These are phyloP conservation scores for Bombycilla garrulus DNA, from an alignment of 2,113 vertebrate species.

Conservation along the genomic window DNA sequence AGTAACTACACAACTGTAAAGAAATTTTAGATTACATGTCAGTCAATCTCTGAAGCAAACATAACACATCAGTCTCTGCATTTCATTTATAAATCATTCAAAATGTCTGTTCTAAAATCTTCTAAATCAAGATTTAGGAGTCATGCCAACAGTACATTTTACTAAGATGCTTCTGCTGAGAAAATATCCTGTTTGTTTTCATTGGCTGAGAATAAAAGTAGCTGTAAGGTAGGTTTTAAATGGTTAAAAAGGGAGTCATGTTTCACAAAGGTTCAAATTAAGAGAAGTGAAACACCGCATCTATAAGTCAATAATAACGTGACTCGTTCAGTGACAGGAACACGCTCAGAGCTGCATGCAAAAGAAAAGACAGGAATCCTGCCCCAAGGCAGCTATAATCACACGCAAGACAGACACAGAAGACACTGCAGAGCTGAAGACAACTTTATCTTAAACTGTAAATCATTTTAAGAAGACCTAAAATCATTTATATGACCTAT, in stretches of 20 bases:
- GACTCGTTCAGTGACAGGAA: not conserved
- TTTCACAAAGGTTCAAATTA: not conserved
- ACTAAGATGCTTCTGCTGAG: not conserved
- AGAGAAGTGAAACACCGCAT: not conserved
- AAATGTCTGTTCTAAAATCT: not conserved
- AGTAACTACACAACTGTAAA: not conserved
- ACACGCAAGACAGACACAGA: not conserved
- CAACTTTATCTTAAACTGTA: conserved; percentile 1
- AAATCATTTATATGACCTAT: conserved; percentile 16
- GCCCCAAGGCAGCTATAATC: not conserved
- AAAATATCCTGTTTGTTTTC: not conserved
- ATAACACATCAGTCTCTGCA: not conserved
- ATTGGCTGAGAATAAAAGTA: not conserved
- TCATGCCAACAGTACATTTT: not conserved
- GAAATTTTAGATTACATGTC: not conserved
- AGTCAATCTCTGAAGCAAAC: not conserved
- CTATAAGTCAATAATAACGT: not conserved
- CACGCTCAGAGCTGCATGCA: not conserved
- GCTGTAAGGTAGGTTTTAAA: not conserved
- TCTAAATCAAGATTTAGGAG: not conserved
- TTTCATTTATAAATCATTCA: not conserved
- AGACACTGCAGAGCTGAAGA: not conserved
- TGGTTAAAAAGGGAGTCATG: not conserved
- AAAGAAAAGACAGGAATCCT: not conserved
- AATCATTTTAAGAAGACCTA: conserved; percentile 16